phyloP scores from a whole-genome alignment of 2,888 invertebrate species.

The Euclidia mi region DNA sequence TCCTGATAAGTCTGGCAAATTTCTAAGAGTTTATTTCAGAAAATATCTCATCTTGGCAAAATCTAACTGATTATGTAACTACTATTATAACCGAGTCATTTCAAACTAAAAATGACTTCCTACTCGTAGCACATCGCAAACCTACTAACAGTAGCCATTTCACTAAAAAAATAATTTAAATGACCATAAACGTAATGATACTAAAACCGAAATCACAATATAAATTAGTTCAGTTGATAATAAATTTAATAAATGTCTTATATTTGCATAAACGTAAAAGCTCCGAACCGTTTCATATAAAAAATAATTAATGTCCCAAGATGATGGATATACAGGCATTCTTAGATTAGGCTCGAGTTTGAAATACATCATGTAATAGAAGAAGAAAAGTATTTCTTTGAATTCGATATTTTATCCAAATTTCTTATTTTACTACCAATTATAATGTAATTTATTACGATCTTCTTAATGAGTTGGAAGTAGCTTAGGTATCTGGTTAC shows the following conservation, averaged over 20 bases:
- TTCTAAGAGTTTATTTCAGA: no score
- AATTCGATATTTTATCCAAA: slow-evolving; percentile 36
- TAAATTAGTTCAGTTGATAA: slow-evolving; percentile 18
- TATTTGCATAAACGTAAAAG: slow-evolving; percentile 23
- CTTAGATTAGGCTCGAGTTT: slow-evolving; percentile 14
- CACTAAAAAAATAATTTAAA: not conserved
- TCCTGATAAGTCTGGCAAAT: no score
- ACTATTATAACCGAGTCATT: no score
- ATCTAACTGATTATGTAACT: no score
- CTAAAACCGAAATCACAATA: slow-evolving; percentile 4
- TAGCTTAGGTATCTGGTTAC: not conserved
- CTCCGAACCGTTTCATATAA: slow-evolving; percentile 38
- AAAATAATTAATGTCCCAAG: slow-evolving; percentile 36
- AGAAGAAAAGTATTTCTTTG: slow-evolving; percentile 21
- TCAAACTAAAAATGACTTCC: no score
- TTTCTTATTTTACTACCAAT: slow-evolving; percentile 29
- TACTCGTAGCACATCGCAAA: no score
- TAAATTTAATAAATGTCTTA: slow-evolving; percentile 17
- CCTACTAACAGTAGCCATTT: no score
- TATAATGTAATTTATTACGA: slow-evolving; percentile 32
- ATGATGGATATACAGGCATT: slow-evolving; percentile 25
- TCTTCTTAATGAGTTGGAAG: slow-evolving; percentile 17
- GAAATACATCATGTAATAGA: slow-evolving; percentile 26
- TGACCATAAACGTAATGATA: slow-evolving; percentile 3
- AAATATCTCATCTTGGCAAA: no score